These are phyloP conservation scores for Nansenia antarctica DNA, from an alignment of 2,113 vertebrate species.

Conservation along the genomic window DNA sequence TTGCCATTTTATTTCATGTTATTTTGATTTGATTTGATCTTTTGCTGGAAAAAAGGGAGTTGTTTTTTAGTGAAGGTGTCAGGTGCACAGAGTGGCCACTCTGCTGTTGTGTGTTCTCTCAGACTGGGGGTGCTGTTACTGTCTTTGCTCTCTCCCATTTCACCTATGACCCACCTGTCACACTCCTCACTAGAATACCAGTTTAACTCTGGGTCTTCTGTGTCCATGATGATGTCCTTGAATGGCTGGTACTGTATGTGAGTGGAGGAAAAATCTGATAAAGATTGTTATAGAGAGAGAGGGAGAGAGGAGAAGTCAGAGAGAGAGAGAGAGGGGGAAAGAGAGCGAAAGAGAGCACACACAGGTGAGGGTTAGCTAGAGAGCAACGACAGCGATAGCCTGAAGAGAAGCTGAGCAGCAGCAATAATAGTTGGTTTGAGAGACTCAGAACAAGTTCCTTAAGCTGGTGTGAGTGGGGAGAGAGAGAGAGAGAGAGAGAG, in stretches of 20 bases:
- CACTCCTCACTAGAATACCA: neutral
- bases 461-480: too few relatives aligned
- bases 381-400: too few relatives aligned
- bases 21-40: too few relatives aligned
- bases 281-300: constrained; percentile 1
- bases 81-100: constrained; percentile 4
- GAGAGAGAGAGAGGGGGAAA: too few relatives aligned
- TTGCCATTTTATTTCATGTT: too few relatives aligned
- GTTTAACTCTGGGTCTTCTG: neutral
- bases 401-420: too few relatives aligned
- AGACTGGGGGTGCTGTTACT: constrained; percentile 44
- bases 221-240: neutral
- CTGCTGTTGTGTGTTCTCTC: constrained; percentile 14
- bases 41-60: constrained; percentile 39
- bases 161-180: constrained; percentile 18
- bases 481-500: too few relatives aligned
- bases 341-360: too few relatives aligned
- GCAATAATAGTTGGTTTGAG: too few relatives aligned
- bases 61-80: too few relatives aligned
- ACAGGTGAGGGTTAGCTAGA: too few relatives aligned
- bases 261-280: neutral
- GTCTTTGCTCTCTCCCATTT: constrained; percentile 34
- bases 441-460: too few relatives aligned
- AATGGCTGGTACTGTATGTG: neutral
- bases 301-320: neutral